A percentile compares a stretch with the other conserved stretches of the same genome.
Evolutionary conservation across 2,113 vertebrate genomes (phyloP).

Genomic region (Corvus moneduloides): DNA sequence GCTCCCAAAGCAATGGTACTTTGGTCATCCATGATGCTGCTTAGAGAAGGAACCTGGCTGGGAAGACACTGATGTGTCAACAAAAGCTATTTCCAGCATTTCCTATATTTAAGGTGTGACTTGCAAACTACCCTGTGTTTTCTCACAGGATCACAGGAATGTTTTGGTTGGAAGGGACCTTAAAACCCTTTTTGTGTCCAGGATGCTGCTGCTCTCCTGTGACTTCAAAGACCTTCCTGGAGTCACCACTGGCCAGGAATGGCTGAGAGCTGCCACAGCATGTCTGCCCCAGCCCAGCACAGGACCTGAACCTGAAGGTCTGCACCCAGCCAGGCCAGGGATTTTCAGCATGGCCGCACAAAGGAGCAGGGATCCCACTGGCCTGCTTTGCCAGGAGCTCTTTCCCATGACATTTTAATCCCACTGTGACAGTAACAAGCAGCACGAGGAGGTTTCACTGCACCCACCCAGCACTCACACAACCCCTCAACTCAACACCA

Average conservation of each 20-base stretch:
- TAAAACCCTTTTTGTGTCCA: neutral
- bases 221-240: neutral
- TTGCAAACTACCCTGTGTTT: neutral
- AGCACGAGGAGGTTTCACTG: neutral
- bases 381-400: conserved; percentile 26
- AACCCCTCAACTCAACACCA: neutral
- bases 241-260: neutral
- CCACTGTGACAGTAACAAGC: neutral
- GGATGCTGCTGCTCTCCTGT: neutral
- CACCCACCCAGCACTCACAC: neutral
- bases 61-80: neutral
- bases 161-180: neutral
- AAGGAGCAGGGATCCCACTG: neutral
- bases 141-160: neutral
- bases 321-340: neutral
- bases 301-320: accelerated
- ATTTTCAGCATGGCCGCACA: conserved; percentile 62
- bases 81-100: neutral
- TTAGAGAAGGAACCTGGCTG: neutral
- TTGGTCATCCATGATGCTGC: neutral
- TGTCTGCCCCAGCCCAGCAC: neutral
- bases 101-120: neutral
- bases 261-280: neutral
- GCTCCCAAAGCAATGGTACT: neutral
- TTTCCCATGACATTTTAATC: conserved; percentile 74